Conservation (phyloP, 2,113 vertebrate genomes). For the Clarias batrachus region DNA sequence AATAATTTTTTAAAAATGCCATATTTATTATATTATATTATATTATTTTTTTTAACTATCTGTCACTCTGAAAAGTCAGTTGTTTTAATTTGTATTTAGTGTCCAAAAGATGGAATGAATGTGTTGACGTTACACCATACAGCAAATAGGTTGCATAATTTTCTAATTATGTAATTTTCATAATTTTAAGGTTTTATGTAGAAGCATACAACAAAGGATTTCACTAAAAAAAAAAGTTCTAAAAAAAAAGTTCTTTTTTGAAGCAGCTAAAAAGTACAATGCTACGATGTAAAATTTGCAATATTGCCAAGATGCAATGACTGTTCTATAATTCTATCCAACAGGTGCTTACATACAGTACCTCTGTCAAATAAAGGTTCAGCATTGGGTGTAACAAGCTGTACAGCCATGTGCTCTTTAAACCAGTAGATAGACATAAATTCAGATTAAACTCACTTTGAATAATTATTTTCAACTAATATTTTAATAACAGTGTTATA, state of each 20-base stretch:
- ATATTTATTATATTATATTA: neutral
- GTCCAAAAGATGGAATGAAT: neutral
- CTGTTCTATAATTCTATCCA: neutral
- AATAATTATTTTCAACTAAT: neutral
- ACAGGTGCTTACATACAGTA: neutral
- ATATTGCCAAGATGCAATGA: neutral
- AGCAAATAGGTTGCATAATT: neutral
- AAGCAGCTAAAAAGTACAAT: neutral
- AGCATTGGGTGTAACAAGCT: neutral
- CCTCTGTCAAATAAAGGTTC: neutral
- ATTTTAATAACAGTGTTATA: neutral
- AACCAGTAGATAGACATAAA: neutral
- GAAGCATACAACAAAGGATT: neutral
- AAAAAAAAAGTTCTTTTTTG: neutral
- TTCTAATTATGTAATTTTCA: neutral
- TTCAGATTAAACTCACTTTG: neutral
- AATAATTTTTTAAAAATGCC: neutral
- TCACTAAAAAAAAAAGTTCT: neutral
- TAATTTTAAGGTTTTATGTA: neutral
- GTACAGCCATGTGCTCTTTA: neutral
- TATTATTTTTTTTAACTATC: neutral
- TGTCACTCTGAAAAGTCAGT: neutral
- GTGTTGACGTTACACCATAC: neutral
- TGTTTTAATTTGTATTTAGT: neutral
- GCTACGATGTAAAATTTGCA: neutral